Evolutionary conservation across 2,113 vertebrate species (phyloP).

Genomic region (Varanus salvator): DNA sequence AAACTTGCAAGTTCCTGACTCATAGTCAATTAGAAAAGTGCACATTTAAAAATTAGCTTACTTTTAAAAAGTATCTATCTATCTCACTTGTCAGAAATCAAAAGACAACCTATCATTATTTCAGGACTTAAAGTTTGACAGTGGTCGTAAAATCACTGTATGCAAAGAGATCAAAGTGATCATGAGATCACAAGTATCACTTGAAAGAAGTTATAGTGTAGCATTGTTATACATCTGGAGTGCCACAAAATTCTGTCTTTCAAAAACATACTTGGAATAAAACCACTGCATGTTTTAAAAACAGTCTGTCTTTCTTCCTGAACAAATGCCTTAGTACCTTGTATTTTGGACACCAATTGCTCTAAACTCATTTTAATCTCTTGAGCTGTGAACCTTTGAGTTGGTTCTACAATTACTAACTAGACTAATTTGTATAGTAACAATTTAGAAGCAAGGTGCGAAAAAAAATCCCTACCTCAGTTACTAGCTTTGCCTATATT

Average conservation of each 20-base stretch:
- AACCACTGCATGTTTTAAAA: not conserved
- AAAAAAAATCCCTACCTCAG: conserved; percentile 30
- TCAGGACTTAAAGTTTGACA: conserved; percentile 15
- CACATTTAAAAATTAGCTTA: no score
- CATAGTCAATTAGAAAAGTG: not conserved
- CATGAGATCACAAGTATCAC: conserved; percentile 1
- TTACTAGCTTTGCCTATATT: conserved; percentile 45
- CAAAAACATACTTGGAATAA: not conserved
- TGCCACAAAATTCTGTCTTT: conserved; percentile 16
- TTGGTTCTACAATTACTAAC: conserved; percentile 42
- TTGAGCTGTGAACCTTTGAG: conserved; percentile 41
- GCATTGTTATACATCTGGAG: not conserved
- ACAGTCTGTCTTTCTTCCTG: conserved; percentile 20
- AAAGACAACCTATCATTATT: not conserved
- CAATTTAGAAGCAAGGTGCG: conserved; percentile 47
- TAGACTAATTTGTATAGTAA: conserved; percentile 44
- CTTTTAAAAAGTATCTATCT: not conserved
- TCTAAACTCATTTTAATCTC: conserved; percentile 33
- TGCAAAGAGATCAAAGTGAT: not conserved
- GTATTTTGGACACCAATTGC: conserved; percentile 14
- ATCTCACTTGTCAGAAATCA: not conserved
- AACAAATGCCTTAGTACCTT: conserved; percentile 13
- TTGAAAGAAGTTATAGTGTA: not conserved
- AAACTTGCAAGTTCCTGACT: not conserved
- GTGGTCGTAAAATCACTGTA: not conserved